Evolutionary conservation across 2,888 invertebrate species (phyloP).

Genomic region (Cataglyphis albicans): DNA sequence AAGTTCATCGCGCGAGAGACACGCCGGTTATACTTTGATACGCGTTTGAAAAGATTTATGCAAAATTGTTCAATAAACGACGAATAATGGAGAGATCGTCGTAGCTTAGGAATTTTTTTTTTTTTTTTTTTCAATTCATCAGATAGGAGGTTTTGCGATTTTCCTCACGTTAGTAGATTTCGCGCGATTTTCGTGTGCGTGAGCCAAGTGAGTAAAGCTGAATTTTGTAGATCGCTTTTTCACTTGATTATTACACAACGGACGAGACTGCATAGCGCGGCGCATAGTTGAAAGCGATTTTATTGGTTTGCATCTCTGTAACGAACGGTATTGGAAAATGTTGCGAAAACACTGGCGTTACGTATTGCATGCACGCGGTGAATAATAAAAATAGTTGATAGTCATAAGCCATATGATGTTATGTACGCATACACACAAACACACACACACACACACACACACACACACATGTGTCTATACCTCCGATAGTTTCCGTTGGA

Average conservation of each 20-base stretch:
- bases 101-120: background rate
- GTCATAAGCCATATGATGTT: slow-evolving; percentile 43
- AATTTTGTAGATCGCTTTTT: background rate
- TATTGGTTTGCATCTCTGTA: slow-evolving; percentile 20
- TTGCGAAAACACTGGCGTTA: slow-evolving; percentile 38
- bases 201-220: background rate
- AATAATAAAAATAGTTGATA: slow-evolving; percentile 56
- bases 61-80: slow-evolving; percentile 21
- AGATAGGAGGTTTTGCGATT: background rate
- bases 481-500: slow-evolving; percentile 37
- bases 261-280: background rate
- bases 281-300: slow-evolving; percentile 30
- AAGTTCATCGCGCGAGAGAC: background rate
- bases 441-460: background rate
- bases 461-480: background rate
- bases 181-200: slow-evolving; percentile 13
- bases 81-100: background rate
- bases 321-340: slow-evolving; percentile 47
- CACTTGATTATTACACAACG: slow-evolving; percentile 18
- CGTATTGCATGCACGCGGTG: slow-evolving; percentile 25
- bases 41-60: background rate
- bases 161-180: background rate
- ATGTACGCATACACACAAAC: background rate
- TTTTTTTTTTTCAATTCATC: background rate
- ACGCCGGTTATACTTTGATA: background rate